phyloP scores from a whole-genome alignment of 92 coral and sea anemone species.

The Siderastrea radians region DNA sequence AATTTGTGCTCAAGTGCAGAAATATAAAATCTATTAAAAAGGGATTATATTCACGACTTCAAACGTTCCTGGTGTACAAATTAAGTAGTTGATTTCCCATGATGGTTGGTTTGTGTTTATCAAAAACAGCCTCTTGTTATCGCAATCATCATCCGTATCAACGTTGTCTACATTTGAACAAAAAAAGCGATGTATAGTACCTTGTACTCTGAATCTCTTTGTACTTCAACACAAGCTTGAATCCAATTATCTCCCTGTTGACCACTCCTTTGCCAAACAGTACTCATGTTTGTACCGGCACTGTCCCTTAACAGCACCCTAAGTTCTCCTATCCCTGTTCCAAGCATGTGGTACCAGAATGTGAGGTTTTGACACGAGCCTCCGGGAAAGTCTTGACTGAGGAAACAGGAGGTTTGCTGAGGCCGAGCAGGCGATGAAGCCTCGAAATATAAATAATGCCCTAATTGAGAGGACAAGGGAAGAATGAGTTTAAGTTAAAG shows the following conservation, averaged over 20 bases:
- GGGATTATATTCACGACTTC: too few species aligned
- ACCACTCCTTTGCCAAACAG: constrained; percentile 63
- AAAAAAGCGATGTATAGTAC: constrained; percentile 4
- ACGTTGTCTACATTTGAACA: too few species aligned
- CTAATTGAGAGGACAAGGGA: background rate
- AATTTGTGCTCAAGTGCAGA: background rate
- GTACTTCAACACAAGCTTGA: constrained; percentile 18
- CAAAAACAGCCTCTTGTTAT: too few species aligned
- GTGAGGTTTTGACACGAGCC: too few species aligned
- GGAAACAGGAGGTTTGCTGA: constrained; percentile 72
- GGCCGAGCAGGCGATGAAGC: constrained; percentile 76
- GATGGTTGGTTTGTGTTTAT: too few species aligned
- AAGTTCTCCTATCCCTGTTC: too few species aligned
- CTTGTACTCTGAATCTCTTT: constrained; percentile 31
- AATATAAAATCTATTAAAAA: too few species aligned
- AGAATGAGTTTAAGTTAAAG: too few species aligned
- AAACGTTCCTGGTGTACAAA: too few species aligned
- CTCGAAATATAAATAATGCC: constrained; percentile 26
- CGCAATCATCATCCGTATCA: too few species aligned
- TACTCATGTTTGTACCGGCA: constrained; percentile 11
- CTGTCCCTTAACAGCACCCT: background rate
- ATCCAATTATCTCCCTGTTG: constrained; percentile 69
- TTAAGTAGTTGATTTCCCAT: too few species aligned
- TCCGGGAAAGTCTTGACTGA: constrained; percentile 26
- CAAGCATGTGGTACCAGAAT: too few species aligned